Percentiles rank a stretch among this genome's conserved stretches.
phyloP scores from a whole-genome alignment of 2,113 vertebrate genomes.

The Argyrosomus japonicus region DNA sequence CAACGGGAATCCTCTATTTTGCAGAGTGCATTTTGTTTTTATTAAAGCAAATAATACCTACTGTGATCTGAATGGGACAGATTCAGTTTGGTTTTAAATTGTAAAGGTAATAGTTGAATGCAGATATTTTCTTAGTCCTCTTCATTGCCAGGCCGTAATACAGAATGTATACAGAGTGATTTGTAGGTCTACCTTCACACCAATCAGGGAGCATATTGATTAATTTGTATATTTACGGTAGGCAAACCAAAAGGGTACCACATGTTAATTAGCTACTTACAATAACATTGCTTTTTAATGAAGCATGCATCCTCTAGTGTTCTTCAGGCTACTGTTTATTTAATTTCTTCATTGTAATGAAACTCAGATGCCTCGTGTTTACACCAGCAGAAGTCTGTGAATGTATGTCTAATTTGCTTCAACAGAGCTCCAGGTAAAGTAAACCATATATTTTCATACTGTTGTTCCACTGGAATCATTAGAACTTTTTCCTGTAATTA shows the following conservation, averaged over 20 bases:
- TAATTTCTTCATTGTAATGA: slow-evolving; percentile 91
- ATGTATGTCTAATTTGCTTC: slow-evolving; percentile 84
- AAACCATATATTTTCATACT: slow-evolving; percentile 34
- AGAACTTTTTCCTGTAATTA: slow-evolving; percentile 47
- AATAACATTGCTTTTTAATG: slow-evolving; percentile 88
- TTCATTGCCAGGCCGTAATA: neutral
- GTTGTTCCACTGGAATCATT: slow-evolving; percentile 42
- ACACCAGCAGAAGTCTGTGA: slow-evolving; percentile 79
- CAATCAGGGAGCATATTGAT: slow-evolving; percentile 71
- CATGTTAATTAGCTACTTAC: slow-evolving; percentile 75
- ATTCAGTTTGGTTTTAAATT: neutral
- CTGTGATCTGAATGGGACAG: neutral
- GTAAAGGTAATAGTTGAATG: neutral
- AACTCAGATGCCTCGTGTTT: slow-evolving; percentile 90
- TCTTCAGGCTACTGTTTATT: slow-evolving; percentile 89
- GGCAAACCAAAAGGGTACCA: slow-evolving; percentile 60
- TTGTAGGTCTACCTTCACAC: slow-evolving; percentile 51
- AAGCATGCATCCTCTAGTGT: slow-evolving; percentile 89
- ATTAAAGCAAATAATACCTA: neutral
- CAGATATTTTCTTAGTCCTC: neutral
- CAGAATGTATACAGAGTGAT: slow-evolving; percentile 32
- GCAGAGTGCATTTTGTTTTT: neutral
- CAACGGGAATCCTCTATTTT: neutral
- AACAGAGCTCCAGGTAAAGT: slow-evolving; percentile 76
- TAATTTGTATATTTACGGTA: slow-evolving; percentile 80